phyloP scores from a whole-genome alignment of 53 echinoderm and acorn worm genomes.

The Holothuria scabra region DNA sequence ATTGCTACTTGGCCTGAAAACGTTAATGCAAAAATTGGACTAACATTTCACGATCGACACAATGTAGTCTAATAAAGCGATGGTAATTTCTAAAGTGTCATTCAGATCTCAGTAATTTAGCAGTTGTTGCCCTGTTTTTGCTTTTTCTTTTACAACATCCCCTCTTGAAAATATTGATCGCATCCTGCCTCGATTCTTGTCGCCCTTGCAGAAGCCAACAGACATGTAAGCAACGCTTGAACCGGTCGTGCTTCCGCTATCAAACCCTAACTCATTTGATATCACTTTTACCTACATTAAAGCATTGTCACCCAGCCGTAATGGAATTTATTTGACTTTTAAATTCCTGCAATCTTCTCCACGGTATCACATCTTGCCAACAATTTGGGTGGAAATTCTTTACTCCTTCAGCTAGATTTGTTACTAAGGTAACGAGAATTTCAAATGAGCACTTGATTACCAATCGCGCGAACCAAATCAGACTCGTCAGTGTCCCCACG shows the following conservation, averaged over 20 bases:
- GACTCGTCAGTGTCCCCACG: too few species aligned
- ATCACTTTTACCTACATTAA: slow-evolving; percentile 40
- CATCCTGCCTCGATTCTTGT: not conserved
- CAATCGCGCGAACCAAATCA: slow-evolving; percentile 25
- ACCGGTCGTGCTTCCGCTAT: not conserved
- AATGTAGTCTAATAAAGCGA: too few species aligned
- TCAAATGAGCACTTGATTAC: slow-evolving; percentile 40
- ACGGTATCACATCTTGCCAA: slow-evolving; percentile 17
- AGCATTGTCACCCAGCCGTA: slow-evolving; percentile 40
- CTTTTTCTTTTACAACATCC: too few species aligned
- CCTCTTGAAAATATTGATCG: too few species aligned
- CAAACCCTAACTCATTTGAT: slow-evolving; percentile 25
- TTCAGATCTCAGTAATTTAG: too few species aligned
- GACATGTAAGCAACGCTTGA: not conserved
- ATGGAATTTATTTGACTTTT: slow-evolving; percentile 46
- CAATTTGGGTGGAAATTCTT: slow-evolving; percentile 41
- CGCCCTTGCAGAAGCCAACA: not conserved
- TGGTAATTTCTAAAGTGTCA: too few species aligned
- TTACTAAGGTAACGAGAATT: slow-evolving; percentile 39
- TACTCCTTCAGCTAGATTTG: slow-evolving; percentile 20
- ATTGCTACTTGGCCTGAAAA: too few species aligned
- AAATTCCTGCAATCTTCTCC: slow-evolving; percentile 41
- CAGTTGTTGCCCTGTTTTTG: too few species aligned
- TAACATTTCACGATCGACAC: too few species aligned
- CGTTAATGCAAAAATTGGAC: too few species aligned